Percentiles rank a stretch among this genome's conserved stretches.
Conservation (phyloP, 2,888 invertebrate species). For the Rhagophthalmus giganteus region DNA sequence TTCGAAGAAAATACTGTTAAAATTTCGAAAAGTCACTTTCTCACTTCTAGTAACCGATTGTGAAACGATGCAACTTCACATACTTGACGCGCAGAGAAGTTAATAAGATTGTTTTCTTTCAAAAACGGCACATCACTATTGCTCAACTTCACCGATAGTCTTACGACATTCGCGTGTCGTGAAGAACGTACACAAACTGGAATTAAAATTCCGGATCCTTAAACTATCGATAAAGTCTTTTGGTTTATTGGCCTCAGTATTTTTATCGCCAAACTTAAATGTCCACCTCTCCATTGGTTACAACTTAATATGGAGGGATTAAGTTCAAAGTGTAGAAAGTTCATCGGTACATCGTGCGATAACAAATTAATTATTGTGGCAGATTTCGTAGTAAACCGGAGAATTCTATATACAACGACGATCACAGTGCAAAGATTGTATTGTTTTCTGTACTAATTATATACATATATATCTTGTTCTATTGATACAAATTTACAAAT, state of each 20-base stretch:
- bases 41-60: constrained; percentile 2
- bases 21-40: constrained; percentile 1
- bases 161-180: no score
- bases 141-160: no score
- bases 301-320: constrained; percentile 7
- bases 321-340: constrained; percentile 28
- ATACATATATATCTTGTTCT: no score
- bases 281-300: constrained; percentile 10
- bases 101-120: no score
- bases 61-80: no score
- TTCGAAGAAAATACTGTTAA: constrained; percentile 3
- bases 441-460: no score
- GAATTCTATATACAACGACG: no score
- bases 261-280: constrained; percentile 27
- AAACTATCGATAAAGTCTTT: constrained; percentile 17
- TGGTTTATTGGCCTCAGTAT: constrained; percentile 28
- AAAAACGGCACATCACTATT: no score
- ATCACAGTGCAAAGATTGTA: no score
- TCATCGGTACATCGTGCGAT: constrained; percentile 17
- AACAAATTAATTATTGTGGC: constrained; percentile 16
- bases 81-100: no score
- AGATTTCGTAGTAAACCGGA: constrained; percentile 5
- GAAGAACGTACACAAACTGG: constrained; percentile 4
- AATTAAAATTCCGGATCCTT: constrained; percentile 4
- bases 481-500: no score